Evolutionary conservation across 2,888 invertebrate genomes (phyloP), one percentile per base, ranked within the genome.

Genomic region (Ophion costatus): DNA sequence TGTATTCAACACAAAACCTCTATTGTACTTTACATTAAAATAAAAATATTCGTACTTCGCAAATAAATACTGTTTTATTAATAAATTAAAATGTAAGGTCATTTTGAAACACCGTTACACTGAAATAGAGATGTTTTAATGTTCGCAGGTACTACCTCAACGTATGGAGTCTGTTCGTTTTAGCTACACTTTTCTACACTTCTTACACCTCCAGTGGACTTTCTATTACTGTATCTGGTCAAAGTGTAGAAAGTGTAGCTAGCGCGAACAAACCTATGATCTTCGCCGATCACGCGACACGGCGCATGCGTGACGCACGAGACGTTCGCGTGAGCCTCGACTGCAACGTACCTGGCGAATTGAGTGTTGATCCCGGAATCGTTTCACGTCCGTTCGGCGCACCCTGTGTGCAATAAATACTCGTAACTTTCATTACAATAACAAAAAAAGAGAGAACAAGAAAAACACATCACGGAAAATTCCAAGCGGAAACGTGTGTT

Each of bases 381-480:
- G 70, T 75, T 71, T 77, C 73, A 57, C 71, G 22, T 64, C 78
- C 84, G 64, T 74, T 84, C 78, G 74, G 71, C 69, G 79, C 78
- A 42, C 66, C 85, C 85, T 80, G 73, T 66, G 42, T 51, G 51
- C 77, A 86, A 78, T 74, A 83, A 77, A 86, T 57, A 67, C 71
- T 80, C 24, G 69, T 69, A 20, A 24, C 64, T 75, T 45, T 45
- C 17, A 51, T 51, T 14, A 51, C 51, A 51, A 17, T 17, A 11
- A 51, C 2, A 51, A 14, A 51, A 29, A 51, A 71, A 11, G 0
- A 2, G 33, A 38, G 17, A 69, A 29, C 6, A 17, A 2, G 6
- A 45, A 42, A 38, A 20, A 3, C 10, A 0, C 1, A 61, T 17
- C 67, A n/a, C 38, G 42, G 57, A 57, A 29, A 57, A 66, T 29